Evolutionary conservation across 2,113 vertebrate species (phyloP).

Genomic region (Rhinoptilus africanus): DNA sequence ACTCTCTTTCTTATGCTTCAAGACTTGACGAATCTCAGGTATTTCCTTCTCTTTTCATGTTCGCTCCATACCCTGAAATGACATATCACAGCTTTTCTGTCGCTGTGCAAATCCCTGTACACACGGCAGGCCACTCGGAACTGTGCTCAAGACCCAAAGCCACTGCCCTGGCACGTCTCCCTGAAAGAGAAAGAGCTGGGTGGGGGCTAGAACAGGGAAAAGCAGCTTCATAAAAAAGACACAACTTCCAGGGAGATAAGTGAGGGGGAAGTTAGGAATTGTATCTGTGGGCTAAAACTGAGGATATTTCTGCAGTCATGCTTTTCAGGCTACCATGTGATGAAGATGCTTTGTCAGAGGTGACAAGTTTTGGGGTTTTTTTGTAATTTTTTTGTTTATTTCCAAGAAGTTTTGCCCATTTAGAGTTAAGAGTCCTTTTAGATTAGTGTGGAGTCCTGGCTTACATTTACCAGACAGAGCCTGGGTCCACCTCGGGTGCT

Average conservation of each 20-base stretch:
- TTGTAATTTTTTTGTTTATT: not conserved
- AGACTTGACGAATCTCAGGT: not conserved
- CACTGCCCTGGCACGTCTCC: not conserved
- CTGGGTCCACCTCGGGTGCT: not conserved
- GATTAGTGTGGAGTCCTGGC: not conserved
- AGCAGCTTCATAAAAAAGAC: not conserved
- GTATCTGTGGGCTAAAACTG: not conserved
- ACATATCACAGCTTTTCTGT: rapidly evolving
- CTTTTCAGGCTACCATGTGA: not conserved
- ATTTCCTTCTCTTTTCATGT: not conserved
- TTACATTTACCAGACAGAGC: not conserved
- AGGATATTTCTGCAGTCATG: not conserved
- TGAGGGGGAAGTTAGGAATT: not conserved
- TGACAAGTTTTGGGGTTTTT: not conserved
- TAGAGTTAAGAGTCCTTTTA: not conserved
- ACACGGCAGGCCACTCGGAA: rapidly evolving
- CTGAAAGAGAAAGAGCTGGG: not conserved
- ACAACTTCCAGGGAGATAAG: not conserved
- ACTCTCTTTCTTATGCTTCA: not conserved
- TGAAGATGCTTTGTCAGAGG: not conserved
- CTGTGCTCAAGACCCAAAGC: too few relatives aligned
- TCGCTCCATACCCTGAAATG: not conserved
- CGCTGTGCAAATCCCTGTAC: not conserved
- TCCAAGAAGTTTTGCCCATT: not conserved
- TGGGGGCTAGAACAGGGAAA: not conserved